Conservation (phyloP, 2,113 vertebrate species). For the Podarcis raffonei region DNA sequence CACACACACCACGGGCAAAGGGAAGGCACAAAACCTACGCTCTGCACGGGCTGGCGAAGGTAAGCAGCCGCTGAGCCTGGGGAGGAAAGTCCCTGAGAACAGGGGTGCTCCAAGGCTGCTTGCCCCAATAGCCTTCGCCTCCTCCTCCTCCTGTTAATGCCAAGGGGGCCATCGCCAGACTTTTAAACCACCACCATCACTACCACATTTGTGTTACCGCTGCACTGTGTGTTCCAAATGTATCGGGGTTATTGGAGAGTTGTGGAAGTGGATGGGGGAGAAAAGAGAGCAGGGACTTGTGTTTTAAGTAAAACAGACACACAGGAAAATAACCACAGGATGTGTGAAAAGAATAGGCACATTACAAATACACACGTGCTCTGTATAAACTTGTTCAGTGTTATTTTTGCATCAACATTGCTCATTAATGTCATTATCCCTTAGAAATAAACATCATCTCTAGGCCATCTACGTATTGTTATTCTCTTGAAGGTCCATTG, state of each 20-base stretch:
- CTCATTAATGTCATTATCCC: not conserved
- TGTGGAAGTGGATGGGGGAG: not conserved
- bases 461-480: too few species aligned
- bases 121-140: not conserved
- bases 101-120: not conserved
- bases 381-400: not conserved
- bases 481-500: not conserved
- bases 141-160: not conserved
- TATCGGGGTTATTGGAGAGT: not conserved
- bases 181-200: not conserved
- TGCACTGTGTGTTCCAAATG: not conserved
- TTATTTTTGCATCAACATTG: not conserved
- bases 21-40: not conserved
- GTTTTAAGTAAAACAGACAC: not conserved
- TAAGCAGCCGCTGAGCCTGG: not conserved
- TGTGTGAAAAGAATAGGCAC: not conserved
- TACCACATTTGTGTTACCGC: not conserved
- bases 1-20: not conserved
- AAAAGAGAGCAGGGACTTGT: not conserved
- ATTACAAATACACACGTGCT: not conserved
- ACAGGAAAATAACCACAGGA: not conserved
- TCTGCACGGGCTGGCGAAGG: not conserved
- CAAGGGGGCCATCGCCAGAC: not conserved
- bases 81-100: not conserved
- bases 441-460: not conserved